Base-by-base conservation (phyloP, 2,113 vertebrate genomes). In the Colistium nudipinnis region DNA sequence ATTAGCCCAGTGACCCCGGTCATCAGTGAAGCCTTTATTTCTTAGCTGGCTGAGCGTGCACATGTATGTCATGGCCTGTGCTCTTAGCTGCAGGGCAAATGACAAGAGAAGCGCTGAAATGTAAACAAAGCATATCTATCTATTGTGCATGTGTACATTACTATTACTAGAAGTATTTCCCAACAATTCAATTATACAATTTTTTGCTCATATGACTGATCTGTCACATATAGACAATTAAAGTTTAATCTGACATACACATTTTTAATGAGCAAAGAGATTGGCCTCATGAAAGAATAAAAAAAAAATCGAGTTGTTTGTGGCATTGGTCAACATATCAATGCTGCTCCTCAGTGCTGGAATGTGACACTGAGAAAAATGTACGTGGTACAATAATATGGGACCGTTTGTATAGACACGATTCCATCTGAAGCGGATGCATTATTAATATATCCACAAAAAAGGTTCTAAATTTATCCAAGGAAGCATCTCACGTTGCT, bases 241-340 rank as follows among this genome's bases (percentile, higher is more conserved):
- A 30, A 4, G 20, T 44, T 49, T 28, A 41, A 47, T 38, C n/a
- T 49, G 33, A 24, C 44, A 27, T 33, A n/a, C n/a, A n/a, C n/a
- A n/a, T n/a, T n/a, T n/a, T n/a, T n/a, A n/a, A n/a, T n/a, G n/a
- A n/a, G n/a, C n/a, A n/a, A n/a, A n/a, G n/a, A n/a, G n/a, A n/a
- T n/a, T n/a, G n/a, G n/a, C n/a, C n/a, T n/a, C n/a, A n/a, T n/a
- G n/a, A n/a, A n/a, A n/a, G n/a, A n/a, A n/a, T 17, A 14, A 33
- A 51, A 63, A 61, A 69, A 25, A 31, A 12, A 12, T 8, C 36
- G 14, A n/a, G 63, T 14, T 55, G 74, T 85, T 82, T 71, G 69
- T 20, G 33, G 27, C 27, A 41, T 74, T 36, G 79, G 62, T 69
- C 60, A 80, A 90, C 83, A 82, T 41, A 86, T 74, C 31, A 83